Base-by-base conservation (phyloP, 1,140 invertebrate species). In the Geopemphigus sp. region DNA sequence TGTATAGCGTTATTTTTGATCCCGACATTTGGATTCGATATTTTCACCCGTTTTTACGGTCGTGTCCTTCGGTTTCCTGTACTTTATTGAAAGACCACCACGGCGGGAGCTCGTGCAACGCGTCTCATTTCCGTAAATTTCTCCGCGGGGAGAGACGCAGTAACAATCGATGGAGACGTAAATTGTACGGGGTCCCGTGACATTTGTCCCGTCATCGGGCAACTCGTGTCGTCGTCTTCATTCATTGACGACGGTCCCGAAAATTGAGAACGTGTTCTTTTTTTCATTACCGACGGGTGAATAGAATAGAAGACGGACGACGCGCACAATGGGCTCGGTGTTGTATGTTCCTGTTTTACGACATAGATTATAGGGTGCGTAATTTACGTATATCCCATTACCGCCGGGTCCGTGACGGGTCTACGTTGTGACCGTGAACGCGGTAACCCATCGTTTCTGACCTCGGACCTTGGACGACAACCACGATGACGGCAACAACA, bases 51-150 rank as follows among this genome's bases (percentile, higher is more conserved):
- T 45, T 45, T 45, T 45, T 45, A 32, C 19, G 17, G 17, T 11
- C 57, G 29, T 32, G 26, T n/a, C 19, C 19, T 64, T 17, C 19
- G 29, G 14, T 14, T n/a, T n/a, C 24, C 22, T 57, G 24, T 19
- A 63, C 63, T 14, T 29, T 26, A 15, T 11, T 5, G 17, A 56
- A 45, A 45, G 39, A 53, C 29, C 66, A 45, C 70, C 11, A 26
- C 45, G 29, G 66, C 45, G 8, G 5, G 10, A 2, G n/a, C 12
- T 22, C 50, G 68, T 73, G n/a, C 61, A 15, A 64, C 26, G 19
- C 32, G 14, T 76, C 54, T 59, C 17, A 26, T 24, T 76, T 76
- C 72, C 72, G 72, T 76, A 76, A 76, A 73, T 39, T 39, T 76
- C 72, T 24, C 72, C 29, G 32, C 72, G 54, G 72, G 72, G 26